Evolutionary conservation across 2,797 vertebrate genomes (phyloP).

Genomic region (Coluber constrictor): DNA sequence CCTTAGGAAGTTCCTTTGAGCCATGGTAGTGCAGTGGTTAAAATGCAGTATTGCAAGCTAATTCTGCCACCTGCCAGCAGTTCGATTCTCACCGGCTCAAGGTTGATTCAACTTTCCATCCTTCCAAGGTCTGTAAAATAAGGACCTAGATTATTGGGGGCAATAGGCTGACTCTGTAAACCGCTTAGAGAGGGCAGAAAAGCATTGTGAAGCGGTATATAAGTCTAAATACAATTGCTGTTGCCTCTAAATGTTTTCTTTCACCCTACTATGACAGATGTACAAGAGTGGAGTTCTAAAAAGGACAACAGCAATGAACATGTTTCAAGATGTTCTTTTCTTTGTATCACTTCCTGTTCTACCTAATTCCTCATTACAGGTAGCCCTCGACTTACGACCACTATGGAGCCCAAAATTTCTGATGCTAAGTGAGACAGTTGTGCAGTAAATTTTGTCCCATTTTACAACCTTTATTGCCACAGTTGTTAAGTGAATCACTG

Average conservation of each 20-base stretch:
- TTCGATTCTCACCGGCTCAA: background rate
- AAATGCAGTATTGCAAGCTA: background rate
- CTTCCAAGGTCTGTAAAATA: background rate
- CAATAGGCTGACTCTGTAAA: background rate
- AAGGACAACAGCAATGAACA: background rate
- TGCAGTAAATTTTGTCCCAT: background rate
- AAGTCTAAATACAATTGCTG: background rate
- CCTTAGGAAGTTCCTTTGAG: background rate
- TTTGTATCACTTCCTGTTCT: background rate
- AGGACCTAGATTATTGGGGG: background rate
- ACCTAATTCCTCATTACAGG: background rate
- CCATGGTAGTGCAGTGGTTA: background rate
- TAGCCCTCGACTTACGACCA: background rate
- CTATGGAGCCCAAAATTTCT: background rate
- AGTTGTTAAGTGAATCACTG: background rate
- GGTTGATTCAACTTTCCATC: background rate
- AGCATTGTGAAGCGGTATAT: background rate
- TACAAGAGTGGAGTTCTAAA: background rate
- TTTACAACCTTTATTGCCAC: background rate
- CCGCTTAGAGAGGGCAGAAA: background rate
- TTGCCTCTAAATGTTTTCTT: background rate
- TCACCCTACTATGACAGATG: background rate
- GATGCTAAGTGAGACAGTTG: background rate
- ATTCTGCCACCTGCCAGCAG: background rate
- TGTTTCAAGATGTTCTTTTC: background rate